Evolutionary conservation across 1,140 invertebrate species (phyloP).

Genomic region (Neodiprion lecontei): DNA sequence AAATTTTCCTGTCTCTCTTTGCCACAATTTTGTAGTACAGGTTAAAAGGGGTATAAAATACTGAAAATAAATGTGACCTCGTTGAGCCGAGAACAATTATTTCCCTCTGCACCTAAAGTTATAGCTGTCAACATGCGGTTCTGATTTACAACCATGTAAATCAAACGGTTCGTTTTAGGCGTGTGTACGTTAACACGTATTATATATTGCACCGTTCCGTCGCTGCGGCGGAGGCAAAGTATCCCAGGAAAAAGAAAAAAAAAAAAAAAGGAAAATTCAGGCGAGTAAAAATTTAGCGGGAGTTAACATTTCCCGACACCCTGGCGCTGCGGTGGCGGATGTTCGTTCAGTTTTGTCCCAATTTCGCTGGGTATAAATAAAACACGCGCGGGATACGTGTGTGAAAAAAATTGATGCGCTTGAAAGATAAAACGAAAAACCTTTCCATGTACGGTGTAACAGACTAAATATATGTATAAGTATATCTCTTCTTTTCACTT

Average conservation of each 20-base stretch:
- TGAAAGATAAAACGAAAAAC: not conserved
- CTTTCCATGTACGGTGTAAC: not conserved
- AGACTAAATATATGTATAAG: not conserved
- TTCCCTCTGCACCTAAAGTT: not conserved
- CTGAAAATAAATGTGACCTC: not conserved
- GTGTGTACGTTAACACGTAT: not conserved
- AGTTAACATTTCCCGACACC: not conserved
- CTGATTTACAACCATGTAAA: not conserved
- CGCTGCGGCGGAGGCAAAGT: too few relatives aligned
- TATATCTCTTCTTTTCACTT: too few relatives aligned
- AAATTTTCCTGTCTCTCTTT: too few relatives aligned
- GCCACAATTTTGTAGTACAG: not conserved
- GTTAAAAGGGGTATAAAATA: not conserved
- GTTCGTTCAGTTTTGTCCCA: too few relatives aligned
- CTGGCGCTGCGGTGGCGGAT: too few relatives aligned
- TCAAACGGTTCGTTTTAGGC: not conserved
- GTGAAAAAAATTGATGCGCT: too few relatives aligned
- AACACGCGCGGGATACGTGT: too few relatives aligned
- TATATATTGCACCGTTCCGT: too few relatives aligned
- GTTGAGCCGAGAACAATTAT: constrained; percentile 2
- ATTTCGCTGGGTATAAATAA: too few relatives aligned
- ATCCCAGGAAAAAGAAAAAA: not conserved
- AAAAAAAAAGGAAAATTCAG: not conserved
- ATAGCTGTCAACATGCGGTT: not conserved
- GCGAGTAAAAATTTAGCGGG: not conserved